phyloP scores from a whole-genome alignment of 2,797 vertebrate species.

The Paramormyrops hopkinsi region DNA sequence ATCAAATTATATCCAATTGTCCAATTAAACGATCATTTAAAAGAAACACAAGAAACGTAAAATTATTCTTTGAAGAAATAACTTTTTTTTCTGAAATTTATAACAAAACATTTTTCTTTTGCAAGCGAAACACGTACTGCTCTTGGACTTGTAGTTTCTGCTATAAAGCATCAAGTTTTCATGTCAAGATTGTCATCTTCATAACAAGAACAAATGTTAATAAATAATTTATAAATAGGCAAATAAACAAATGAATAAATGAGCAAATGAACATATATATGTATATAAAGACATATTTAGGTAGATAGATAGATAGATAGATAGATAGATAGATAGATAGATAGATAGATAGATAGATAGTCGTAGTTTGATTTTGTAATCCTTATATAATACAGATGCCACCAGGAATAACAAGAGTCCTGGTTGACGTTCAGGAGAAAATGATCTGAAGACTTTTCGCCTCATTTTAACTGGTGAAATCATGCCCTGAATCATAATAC shows the following conservation, averaged over 20 bases:
- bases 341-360: background rate
- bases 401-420: background rate
- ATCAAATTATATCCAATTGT: background rate
- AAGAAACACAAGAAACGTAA: background rate
- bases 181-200: background rate
- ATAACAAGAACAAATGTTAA: background rate
- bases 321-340: background rate
- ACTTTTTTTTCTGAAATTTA: background rate
- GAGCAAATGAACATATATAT: background rate
- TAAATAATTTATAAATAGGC: background rate
- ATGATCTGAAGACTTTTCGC: background rate
- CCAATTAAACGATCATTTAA: background rate
- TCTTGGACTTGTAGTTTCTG: background rate
- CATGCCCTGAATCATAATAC: background rate
- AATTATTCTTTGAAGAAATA: background rate
- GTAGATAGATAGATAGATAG: background rate
- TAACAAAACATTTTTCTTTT: background rate
- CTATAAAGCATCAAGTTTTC: background rate
- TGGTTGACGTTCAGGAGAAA: background rate
- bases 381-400: background rate
- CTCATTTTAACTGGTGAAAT: background rate
- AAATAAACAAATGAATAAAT: background rate
- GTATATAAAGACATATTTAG: background rate
- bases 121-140: background rate
- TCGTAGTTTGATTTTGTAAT: background rate